phyloP scores from a whole-genome alignment of 2,113 vertebrate genomes.

The Euleptes europaea region DNA sequence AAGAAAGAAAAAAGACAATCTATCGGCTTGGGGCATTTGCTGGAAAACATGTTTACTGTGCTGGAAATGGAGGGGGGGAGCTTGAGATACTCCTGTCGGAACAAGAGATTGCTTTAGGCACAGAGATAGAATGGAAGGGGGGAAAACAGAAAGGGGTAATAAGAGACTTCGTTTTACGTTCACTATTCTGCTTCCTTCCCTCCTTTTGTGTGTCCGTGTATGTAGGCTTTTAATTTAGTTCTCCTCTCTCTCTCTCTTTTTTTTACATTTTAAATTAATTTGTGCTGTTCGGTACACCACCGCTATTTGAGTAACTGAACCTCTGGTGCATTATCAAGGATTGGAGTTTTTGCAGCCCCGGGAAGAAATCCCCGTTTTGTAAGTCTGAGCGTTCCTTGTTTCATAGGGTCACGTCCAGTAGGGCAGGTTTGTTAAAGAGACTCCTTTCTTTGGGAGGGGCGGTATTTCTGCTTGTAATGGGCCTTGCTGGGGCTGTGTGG shows the following conservation, averaged over 20 bases:
- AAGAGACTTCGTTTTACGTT: conserved; percentile 39
- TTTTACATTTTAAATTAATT: conserved; percentile 14
- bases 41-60: conserved; percentile 58
- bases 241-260: neutral
- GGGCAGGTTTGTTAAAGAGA: neutral
- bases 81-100: conserved; percentile 56
- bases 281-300: conserved; percentile 23
- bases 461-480: neutral
- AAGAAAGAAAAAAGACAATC: conserved; percentile 25
- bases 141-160: conserved; percentile 27
- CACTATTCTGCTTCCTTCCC: neutral
- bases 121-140: conserved; percentile 28
- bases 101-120: conserved; percentile 60
- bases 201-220: neutral
- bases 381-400: conserved; percentile 15
- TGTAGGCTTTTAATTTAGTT: neutral
- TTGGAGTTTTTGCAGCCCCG: conserved; percentile 30
- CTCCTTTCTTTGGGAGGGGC: conserved; percentile 27
- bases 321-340: conserved; percentile 36
- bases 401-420: neutral
- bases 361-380: neutral
- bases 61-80: conserved; percentile 44
- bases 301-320: conserved; percentile 29
- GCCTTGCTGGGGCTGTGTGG: neutral
- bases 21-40: conserved; percentile 48